Percentiles rank a stretch among this genome's conserved stretches.
phyloP scores from a whole-genome alignment of 2,113 vertebrate species.

The Aramus guarauna region DNA sequence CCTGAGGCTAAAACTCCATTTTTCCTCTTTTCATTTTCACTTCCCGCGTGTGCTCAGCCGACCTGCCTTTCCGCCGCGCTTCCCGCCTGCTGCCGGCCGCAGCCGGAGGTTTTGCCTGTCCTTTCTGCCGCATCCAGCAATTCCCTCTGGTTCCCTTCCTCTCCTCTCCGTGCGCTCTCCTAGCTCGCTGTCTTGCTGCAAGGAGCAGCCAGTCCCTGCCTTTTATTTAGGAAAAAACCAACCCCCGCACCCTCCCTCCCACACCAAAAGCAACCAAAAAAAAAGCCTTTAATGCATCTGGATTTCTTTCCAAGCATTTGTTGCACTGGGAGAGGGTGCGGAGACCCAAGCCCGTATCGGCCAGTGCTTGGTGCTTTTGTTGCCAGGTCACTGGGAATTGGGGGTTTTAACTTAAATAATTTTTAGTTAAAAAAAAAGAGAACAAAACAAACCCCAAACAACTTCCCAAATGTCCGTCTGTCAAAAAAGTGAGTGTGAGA shows the following conservation, averaged over 20 bases:
- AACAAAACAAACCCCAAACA: no score
- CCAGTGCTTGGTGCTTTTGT: neutral
- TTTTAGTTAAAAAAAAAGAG: neutral
- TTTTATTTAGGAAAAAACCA: neutral
- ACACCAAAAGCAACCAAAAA: neutral
- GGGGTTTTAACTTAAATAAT: neutral
- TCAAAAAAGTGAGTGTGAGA: neutral
- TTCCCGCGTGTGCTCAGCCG: neutral
- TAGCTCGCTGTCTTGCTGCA: neutral
- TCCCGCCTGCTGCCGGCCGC: rapidly evolving
- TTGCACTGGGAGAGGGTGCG: rapidly evolving
- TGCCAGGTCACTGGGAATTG: neutral
- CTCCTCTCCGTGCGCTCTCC: neutral
- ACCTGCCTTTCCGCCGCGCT: neutral
- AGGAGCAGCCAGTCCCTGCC: neutral
- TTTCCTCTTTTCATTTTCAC: neutral
- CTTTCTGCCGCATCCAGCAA: neutral
- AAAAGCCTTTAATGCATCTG: neutral
- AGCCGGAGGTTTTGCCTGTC: neutral
- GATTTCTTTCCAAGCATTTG: neutral
- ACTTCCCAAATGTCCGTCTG: neutral
- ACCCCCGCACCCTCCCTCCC: no score
- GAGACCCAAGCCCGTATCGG: rapidly evolving
- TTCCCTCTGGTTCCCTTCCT: neutral
- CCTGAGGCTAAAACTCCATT: neutral